Evolutionary conservation across 64 coral and sea anemone genomes (phyloP), one percentile per base, ranked within the genome.

Genomic region (Porites australiensis): DNA sequence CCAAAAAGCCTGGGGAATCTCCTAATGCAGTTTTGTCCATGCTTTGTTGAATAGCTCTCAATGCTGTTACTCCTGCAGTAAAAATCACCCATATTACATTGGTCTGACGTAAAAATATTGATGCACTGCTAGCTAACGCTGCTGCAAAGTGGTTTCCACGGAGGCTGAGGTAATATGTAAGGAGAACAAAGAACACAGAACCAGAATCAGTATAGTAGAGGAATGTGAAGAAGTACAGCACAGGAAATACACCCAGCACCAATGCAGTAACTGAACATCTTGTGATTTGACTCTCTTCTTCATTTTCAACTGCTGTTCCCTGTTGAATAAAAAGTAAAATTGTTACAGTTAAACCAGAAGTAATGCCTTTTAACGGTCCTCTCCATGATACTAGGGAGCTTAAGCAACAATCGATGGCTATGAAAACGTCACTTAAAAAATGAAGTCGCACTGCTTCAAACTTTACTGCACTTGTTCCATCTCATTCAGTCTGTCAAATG

Each of bases 131-230:
- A 90, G 60, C 65, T 8, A 98, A 0, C 8, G 93, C 80, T 87
- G 96, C 93, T 23, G 55, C 22, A 58, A 89, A 72, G 71, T 98
- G 96, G 13, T 90, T 92, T 60, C 79, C 82, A 27, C 77, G 45
- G 6, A 95, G 49, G 74, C 93, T 87, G 13, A 98, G 86, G 76
- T 95, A 90, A 52, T 98, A 98, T 90, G 93, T 88, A 16, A 98
- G 45, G n/a, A 98, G 71, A 37, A 98, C 96, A 79, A 92, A 93
- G 76, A 98, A 98, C 15, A 90, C 87, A 13, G 96, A 98, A 14
- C 96, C 91, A 53, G 86, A 54, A 83, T 98, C 96, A 12, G 98
- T 99, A 83, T 99, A 99, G 89, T 91, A 99, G 8, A 99, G 89
- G 71, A 99, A 99, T 22, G 94, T 99, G 27, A 92, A 99, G 72